These are phyloP conservation scores for Syngnathus floridae DNA, from an alignment of 2,113 vertebrate genomes.

Conservation along the genomic window DNA sequence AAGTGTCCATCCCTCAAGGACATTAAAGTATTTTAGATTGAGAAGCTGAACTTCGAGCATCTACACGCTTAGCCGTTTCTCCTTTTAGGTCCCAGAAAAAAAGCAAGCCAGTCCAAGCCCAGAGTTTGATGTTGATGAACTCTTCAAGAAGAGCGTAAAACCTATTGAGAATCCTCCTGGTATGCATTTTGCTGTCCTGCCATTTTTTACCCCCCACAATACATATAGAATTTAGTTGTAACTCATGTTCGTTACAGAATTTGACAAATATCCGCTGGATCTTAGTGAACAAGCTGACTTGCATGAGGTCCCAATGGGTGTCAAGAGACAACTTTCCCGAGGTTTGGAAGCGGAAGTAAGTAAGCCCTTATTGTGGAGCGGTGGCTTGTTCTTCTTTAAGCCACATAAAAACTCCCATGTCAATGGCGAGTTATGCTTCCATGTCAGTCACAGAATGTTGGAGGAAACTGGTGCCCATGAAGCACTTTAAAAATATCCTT, in stretches of 20 bases:
- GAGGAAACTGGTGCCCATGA: no score
- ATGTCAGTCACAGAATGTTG: no score
- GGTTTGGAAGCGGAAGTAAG: background rate
- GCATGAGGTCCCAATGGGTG: background rate
- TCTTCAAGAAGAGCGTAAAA: conserved; percentile 86
- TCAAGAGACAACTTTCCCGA: background rate
- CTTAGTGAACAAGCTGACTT: background rate
- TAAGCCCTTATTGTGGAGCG: conserved; percentile 77
- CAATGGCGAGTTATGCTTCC: background rate
- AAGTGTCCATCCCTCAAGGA: background rate
- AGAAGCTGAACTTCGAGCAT: background rate
- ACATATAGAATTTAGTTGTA: background rate
- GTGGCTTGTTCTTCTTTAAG: conserved; percentile 1
- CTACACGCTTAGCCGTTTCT: background rate
- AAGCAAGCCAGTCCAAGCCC: conserved; percentile 36
- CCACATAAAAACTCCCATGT: background rate
- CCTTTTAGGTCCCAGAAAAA: conserved; percentile 30
- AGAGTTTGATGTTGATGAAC: conserved; percentile 66
- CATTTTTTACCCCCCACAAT: background rate
- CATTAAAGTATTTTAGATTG: background rate
- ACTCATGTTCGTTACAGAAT: background rate
- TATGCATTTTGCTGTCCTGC: conserved; percentile 40
- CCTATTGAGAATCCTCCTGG: conserved; percentile 67
- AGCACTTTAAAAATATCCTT: background rate
- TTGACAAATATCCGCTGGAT: background rate